Conservation (phyloP, 1,140 invertebrate species). For the Pseudomyrmex sp. region DNA sequence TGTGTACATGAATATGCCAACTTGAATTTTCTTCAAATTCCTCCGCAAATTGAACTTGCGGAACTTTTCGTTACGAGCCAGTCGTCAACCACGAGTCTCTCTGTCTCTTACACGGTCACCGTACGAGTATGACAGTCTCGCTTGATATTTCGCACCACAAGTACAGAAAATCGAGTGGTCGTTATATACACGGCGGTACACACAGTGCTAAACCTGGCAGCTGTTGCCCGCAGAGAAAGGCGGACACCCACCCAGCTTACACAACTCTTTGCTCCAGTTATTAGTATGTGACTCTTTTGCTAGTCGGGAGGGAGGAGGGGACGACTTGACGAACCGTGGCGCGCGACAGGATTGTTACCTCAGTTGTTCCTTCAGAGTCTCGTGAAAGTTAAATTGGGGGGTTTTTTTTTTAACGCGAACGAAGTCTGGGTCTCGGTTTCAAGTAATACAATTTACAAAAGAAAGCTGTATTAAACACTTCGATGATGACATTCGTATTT, state of each 20-base stretch:
- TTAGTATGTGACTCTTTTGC: constrained; percentile 68
- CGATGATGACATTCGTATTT: not conserved
- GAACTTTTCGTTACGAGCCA: not conserved
- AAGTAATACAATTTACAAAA: constrained; percentile 15
- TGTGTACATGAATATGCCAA: not conserved
- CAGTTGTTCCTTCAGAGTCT: not conserved
- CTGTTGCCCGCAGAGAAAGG: constrained; percentile 65
- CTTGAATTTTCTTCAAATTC: not conserved
- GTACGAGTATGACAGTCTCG: not conserved
- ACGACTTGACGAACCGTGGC: constrained; percentile 62
- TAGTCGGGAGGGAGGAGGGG: not conserved
- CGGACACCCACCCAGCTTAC: constrained; percentile 72
- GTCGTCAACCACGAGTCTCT: not conserved
- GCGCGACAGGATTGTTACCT: constrained; percentile 34
- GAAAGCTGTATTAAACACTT: constrained; percentile 20
- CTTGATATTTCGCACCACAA: constrained; percentile 2
- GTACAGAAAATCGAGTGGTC: constrained; percentile 48
- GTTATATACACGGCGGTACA: constrained; percentile 32
- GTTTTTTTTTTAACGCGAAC: not conserved
- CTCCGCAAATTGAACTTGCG: not conserved
- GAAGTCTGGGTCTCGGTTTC: not conserved
- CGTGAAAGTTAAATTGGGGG: too few relatives aligned
- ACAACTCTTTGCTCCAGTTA: constrained; percentile 73
- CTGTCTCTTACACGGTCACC: not conserved
- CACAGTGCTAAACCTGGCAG: constrained; percentile 56